phyloP scores from a whole-genome alignment of 2,113 vertebrate species.

The Uropsilus gracilis region DNA sequence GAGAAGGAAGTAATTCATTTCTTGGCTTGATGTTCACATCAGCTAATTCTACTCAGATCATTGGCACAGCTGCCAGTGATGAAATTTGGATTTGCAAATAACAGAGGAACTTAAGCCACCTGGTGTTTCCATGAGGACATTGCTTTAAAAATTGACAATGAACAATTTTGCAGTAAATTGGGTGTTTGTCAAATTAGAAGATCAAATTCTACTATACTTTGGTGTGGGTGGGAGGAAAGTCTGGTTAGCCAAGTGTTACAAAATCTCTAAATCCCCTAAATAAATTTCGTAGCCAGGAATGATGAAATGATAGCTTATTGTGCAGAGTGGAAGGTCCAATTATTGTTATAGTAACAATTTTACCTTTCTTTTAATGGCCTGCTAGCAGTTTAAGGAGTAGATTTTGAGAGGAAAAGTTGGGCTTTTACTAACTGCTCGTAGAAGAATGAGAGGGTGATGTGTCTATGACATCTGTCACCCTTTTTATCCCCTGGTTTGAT shows the following conservation, averaged over 20 bases:
- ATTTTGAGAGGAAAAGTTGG: constrained; percentile 75
- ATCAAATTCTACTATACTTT: constrained; percentile 7
- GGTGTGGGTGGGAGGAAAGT: background rate
- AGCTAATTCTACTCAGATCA: background rate
- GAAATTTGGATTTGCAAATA: constrained; percentile 29
- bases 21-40: background rate
- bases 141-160: constrained; percentile 30
- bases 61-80: background rate
- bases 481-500: background rate
- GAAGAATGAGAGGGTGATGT: background rate
- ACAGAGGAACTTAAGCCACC: background rate
- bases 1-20: background rate
- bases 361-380: constrained; percentile 65
- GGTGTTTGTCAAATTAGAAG: constrained; percentile 20
- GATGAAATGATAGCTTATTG: constrained; percentile 73
- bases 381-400: constrained; percentile 77
- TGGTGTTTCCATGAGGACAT: background rate
- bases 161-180: constrained; percentile 25
- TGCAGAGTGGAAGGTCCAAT: constrained; percentile 74
- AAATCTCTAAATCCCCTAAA: background rate
- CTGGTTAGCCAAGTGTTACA: background rate
- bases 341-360: constrained; percentile 72
- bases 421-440: constrained; percentile 71
- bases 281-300: constrained; percentile 52
- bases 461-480: background rate